phyloP scores from a whole-genome alignment of 2,113 vertebrate genomes.

The Sitta europaea region DNA sequence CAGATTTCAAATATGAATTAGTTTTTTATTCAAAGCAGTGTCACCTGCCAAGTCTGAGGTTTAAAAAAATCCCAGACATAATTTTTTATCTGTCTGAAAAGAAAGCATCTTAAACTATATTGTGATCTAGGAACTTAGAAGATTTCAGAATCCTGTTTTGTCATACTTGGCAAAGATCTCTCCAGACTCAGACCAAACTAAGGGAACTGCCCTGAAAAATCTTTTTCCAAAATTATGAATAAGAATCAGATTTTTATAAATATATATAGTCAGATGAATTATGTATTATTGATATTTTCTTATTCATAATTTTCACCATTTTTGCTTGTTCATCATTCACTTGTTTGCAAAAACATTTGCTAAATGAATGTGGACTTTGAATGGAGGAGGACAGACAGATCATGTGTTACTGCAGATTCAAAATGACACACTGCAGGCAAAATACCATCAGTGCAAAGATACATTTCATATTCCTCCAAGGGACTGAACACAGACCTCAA shows the following conservation, averaged over 20 bases:
- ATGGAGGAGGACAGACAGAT: background rate
- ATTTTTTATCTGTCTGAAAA: background rate
- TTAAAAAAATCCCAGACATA: conserved; percentile 1
- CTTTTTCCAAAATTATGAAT: background rate
- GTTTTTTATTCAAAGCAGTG: background rate
- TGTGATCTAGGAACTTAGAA: conserved; percentile 15
- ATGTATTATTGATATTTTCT: background rate
- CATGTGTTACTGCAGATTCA: conserved; percentile 26
- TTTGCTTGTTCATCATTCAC: background rate
- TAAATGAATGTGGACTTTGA: background rate
- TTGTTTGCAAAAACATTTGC: background rate
- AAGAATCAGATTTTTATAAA: background rate
- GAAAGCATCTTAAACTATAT: background rate
- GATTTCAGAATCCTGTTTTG: conserved; percentile 31
- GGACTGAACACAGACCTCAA: conserved; percentile 1
- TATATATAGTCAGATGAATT: accelerated
- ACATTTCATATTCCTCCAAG: conserved; percentile 16
- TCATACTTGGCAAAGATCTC: conserved; percentile 40
- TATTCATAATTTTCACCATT: background rate
- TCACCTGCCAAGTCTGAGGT: conserved; percentile 11
- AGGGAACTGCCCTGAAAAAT: background rate
- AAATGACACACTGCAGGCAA: conserved; percentile 19
- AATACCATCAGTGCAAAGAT: background rate
- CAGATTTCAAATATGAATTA: background rate
- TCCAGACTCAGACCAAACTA: conserved; percentile 36